These are phyloP conservation scores for Hippocampus abdominalis DNA, from an alignment of 2,113 vertebrate genomes.

Conservation along the genomic window DNA sequence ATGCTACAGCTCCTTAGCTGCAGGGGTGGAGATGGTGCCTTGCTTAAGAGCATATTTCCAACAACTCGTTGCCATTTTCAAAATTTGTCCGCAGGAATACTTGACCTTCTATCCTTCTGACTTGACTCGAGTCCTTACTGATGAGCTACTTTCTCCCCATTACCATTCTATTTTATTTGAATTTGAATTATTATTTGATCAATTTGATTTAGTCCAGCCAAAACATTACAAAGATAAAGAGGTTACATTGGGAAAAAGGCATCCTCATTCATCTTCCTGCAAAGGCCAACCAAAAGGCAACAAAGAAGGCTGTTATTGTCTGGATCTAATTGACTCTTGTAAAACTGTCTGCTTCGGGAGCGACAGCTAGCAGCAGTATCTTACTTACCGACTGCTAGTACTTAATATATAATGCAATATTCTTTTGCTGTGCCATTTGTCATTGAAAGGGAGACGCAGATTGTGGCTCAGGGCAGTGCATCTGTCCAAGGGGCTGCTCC, in stretches of 20 bases:
- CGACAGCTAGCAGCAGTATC: slow-evolving; percentile 70
- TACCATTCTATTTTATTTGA: background rate
- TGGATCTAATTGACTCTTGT: slow-evolving; percentile 66
- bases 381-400: slow-evolving; percentile 97
- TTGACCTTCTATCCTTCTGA: too few relatives aligned
- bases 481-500: slow-evolving; percentile 91
- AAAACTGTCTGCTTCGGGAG: slow-evolving; percentile 62
- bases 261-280: slow-evolving; percentile 2
- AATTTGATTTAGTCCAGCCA: background rate
- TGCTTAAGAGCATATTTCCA: too few relatives aligned
- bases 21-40: too few relatives aligned
- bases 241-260: background rate
- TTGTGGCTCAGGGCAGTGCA: slow-evolving; percentile 98
- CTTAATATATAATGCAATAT: slow-evolving; percentile 99
- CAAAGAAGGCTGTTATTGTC: slow-evolving; percentile 54
- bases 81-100: background rate
- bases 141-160: background rate
- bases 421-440: slow-evolving; percentile 89
- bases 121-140: background rate
- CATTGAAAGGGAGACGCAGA: slow-evolving; percentile 90
- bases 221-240: background rate
- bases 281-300: slow-evolving; percentile 6
- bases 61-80: too few relatives aligned
- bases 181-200: background rate
- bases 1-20: too few relatives aligned